phyloP scores from a whole-genome alignment of 2,113 vertebrate genomes.

The Blennius ocellaris region DNA sequence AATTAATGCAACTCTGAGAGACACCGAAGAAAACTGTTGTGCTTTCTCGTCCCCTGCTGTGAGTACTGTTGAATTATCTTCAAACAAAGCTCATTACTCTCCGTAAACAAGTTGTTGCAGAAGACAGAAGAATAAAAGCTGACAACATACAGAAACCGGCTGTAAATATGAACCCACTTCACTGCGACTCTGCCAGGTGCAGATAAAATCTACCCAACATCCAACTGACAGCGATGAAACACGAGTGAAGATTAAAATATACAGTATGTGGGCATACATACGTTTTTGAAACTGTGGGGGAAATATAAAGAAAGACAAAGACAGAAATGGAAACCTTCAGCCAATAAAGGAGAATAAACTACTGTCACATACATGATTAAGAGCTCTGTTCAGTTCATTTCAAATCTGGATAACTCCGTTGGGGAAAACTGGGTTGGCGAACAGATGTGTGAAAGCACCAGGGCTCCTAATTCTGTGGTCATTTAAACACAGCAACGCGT shows the following conservation, averaged over 20 bases:
- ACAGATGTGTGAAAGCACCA: constrained; percentile 22
- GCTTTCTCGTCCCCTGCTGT: constrained; percentile 9
- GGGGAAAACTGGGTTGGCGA: constrained; percentile 7
- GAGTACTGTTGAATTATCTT: constrained; percentile 22
- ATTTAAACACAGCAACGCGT: constrained; percentile 23
- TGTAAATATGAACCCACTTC: constrained; percentile 9
- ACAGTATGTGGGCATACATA: no score
- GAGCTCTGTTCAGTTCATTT: neutral
- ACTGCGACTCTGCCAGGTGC: constrained; percentile 3
- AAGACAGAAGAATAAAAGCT: constrained; percentile 11
- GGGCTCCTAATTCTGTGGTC: constrained; percentile 41
- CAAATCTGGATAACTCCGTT: constrained; percentile 17
- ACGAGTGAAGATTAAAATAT: constrained; percentile 17
- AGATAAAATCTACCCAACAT: no score
- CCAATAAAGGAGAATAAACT: constrained; percentile 23
- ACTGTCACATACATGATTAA: constrained; percentile 33
- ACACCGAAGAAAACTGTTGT: neutral
- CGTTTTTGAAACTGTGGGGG: neutral
- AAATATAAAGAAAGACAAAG: constrained; percentile 13
- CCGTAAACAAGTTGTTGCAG: constrained; percentile 6
- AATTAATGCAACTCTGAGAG: constrained; percentile 23
- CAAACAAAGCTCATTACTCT: constrained; percentile 19
- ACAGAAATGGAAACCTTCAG: constrained; percentile 29
- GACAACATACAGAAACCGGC: constrained; percentile 8
- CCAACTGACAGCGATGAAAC: constrained; percentile 24